phyloP scores from a whole-genome alignment of 2,797 vertebrate species.

The Hybognathus amarus region DNA sequence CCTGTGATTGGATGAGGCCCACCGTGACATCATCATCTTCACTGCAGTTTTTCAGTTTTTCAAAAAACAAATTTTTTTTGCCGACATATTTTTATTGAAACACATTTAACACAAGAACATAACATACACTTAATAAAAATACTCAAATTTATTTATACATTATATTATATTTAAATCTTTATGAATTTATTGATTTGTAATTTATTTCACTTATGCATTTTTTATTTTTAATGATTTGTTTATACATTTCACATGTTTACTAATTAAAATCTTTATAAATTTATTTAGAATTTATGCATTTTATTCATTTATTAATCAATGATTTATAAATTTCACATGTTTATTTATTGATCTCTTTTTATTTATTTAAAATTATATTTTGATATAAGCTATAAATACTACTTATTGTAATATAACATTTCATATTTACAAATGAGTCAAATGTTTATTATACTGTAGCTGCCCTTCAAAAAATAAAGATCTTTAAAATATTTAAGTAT shows the following conservation, averaged over 20 bases:
- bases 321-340: not conserved
- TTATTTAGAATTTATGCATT: not conserved
- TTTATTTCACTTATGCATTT: not conserved
- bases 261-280: not conserved
- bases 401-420: not conserved
- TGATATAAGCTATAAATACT: not conserved
- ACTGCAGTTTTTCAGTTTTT: not conserved
- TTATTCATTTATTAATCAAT: not conserved
- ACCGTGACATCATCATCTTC: not conserved
- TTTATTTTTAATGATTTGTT: not conserved
- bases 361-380: not conserved
- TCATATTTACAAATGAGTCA: too few species aligned
- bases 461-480: too few species aligned
- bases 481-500: too few species aligned
- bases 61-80: not conserved
- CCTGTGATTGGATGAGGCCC: slow-evolving; percentile 15
- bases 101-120: too few species aligned
- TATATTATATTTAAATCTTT: too few species aligned
- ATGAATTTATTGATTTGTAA: not conserved
- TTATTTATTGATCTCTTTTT: not conserved
- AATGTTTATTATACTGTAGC: too few species aligned
- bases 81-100: too few species aligned
- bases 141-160: not conserved
- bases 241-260: not conserved
- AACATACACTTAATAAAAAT: not conserved